A percentile compares a stretch with the other conserved stretches of the same genome.
phyloP scores from a whole-genome alignment of 2,888 invertebrate genomes.

The Clunio marinus region DNA sequence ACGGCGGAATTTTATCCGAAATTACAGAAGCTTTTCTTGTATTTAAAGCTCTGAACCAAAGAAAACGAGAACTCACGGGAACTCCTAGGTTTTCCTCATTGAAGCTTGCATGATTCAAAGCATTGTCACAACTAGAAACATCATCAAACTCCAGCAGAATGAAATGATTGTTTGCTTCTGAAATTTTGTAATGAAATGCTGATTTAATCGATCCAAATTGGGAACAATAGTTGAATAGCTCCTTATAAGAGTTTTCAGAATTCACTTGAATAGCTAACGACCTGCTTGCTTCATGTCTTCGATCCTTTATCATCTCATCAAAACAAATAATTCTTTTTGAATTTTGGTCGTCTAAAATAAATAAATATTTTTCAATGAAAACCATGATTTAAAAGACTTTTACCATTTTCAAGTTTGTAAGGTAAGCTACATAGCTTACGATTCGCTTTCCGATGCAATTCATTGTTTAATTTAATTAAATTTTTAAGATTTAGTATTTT shows the following conservation, averaged over 20 bases:
- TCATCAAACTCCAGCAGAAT: constrained; percentile 69
- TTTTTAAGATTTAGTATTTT: too few relatives aligned
- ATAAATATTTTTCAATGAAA: too few relatives aligned
- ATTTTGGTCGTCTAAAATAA: too few relatives aligned
- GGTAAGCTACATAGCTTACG: too few relatives aligned
- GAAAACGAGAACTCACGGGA: constrained; percentile 64
- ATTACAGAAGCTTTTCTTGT: constrained; percentile 46
- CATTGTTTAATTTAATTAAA: too few relatives aligned
- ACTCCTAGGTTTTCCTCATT: constrained; percentile 57
- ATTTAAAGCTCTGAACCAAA: constrained; percentile 63
- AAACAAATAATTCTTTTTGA: neutral
- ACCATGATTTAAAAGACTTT: too few relatives aligned
- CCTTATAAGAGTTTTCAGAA: constrained; percentile 62
- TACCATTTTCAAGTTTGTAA: too few relatives aligned
- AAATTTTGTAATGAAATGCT: constrained; percentile 61
- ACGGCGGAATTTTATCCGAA: constrained; percentile 40
- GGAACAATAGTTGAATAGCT: constrained; percentile 66
- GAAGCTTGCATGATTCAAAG: constrained; percentile 58
- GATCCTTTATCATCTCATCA: neutral
- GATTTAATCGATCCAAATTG: constrained; percentile 61
- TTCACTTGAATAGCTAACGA: constrained; percentile 74
- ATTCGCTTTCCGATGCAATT: too few relatives aligned
- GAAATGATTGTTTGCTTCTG: constrained; percentile 61
- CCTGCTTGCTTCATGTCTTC: constrained; percentile 62
- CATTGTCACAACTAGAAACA: constrained; percentile 54